Conservation (phyloP, 2,888 invertebrate genomes). For the Drosophila phalerata region DNA sequence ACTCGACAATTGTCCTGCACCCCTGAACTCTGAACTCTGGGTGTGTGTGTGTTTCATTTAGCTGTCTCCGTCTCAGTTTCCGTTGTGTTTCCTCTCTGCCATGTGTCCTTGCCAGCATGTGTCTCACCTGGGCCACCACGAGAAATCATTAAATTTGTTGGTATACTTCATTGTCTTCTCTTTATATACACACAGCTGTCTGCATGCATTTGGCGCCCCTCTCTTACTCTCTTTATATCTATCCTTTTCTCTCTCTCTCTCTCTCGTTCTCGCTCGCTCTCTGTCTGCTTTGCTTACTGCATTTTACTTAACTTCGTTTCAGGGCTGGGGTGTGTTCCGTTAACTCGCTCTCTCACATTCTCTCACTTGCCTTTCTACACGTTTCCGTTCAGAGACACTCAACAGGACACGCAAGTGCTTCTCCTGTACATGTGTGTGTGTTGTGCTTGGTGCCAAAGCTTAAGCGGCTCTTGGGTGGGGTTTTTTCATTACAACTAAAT, state of each 20-base stretch:
- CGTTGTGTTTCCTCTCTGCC: constrained; percentile 38
- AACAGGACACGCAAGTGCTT: constrained; percentile 72
- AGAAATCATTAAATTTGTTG: constrained; percentile 82
- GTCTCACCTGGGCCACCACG: constrained; percentile 59
- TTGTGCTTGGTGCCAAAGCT: constrained; percentile 52
- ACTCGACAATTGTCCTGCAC: constrained; percentile 51
- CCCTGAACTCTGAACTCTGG: constrained; percentile 17
- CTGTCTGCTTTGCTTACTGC: constrained; percentile 18
- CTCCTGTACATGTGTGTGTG: constrained; percentile 14
- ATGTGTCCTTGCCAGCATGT: constrained; percentile 48
- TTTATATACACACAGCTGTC: constrained; percentile 56
- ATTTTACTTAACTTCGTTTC: constrained; percentile 22
- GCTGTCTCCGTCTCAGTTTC: constrained; percentile 43
- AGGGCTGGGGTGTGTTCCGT: constrained; percentile 67
- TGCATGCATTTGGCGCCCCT: constrained; percentile 45
- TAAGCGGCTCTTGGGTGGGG: constrained; percentile 59
- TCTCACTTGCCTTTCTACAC: constrained; percentile 42
- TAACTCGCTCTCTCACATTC: constrained; percentile 47
- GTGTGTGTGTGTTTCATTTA: constrained; percentile 40
- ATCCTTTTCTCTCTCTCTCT: constrained; percentile 6
- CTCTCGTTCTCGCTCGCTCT: constrained; percentile 8
- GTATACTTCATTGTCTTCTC: constrained; percentile 74
- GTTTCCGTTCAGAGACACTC: constrained; percentile 54
- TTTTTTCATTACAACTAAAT: constrained; percentile 25
- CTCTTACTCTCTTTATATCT: constrained; percentile 7